Evolutionary conservation across 2,888 invertebrate genomes (phyloP).

Genomic region (Cyclophora punctaria): DNA sequence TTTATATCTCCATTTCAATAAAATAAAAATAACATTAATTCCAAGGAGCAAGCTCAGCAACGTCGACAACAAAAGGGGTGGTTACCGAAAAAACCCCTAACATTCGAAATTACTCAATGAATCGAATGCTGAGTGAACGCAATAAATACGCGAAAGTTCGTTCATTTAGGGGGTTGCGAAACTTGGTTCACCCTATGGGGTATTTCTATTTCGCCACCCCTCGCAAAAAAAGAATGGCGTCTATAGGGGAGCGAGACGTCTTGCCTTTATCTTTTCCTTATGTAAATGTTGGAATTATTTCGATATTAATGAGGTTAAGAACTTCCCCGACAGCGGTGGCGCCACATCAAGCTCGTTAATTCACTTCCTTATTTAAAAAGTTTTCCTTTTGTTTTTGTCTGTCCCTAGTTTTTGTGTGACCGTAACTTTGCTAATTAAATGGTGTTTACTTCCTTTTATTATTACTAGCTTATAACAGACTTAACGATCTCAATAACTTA

Average conservation of each 20-base stretch:
- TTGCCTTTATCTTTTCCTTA: slow-evolving; percentile 74
- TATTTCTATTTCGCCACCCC: slow-evolving; percentile 38
- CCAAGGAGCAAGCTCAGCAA: too few relatives aligned
- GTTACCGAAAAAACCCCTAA: slow-evolving; percentile 21
- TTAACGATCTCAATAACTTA: too few relatives aligned
- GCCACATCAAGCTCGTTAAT: slow-evolving; percentile 41
- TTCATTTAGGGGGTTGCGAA: too few relatives aligned
- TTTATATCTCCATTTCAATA: too few relatives aligned
- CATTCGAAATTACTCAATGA: slow-evolving; percentile 59
- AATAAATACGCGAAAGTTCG: slow-evolving; percentile 47
- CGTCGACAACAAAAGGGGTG: background rate
- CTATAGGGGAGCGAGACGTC: slow-evolving; percentile 38
- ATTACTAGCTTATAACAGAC: too few relatives aligned
- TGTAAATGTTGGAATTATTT: slow-evolving; percentile 62
- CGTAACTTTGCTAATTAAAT: too few relatives aligned
- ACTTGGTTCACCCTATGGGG: slow-evolving; percentile 18
- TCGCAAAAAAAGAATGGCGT: slow-evolving; percentile 64
- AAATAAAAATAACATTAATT: too few relatives aligned
- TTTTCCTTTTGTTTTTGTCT: slow-evolving; percentile 7
- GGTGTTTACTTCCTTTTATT: too few relatives aligned
- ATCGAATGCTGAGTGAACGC: slow-evolving; percentile 56
- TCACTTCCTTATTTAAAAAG: slow-evolving; percentile 25
- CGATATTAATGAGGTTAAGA: slow-evolving; percentile 62
- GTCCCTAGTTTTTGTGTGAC: too few relatives aligned
- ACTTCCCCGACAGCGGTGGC: slow-evolving; percentile 56